Evolutionary conservation across 2,797 vertebrate species (phyloP).

Genomic region (Danio tinwini): DNA sequence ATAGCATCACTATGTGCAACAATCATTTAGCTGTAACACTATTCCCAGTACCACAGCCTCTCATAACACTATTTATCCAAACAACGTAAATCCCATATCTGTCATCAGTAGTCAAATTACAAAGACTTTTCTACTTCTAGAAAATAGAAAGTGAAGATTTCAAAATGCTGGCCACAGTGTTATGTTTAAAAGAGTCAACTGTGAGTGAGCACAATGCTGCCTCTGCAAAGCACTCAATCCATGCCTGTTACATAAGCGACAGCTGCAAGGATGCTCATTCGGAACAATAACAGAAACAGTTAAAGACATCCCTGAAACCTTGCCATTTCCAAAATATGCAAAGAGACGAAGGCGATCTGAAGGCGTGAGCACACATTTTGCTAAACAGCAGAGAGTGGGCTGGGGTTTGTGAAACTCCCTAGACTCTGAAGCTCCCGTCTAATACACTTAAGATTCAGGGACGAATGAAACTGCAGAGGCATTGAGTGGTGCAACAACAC

Average conservation of each 20-base stretch:
- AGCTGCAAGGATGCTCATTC: conserved; percentile 2
- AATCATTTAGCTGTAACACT: neutral
- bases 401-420: conserved; percentile 4
- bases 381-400: conserved; percentile 35
- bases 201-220: neutral
- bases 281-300: neutral
- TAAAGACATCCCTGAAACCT: conserved; percentile 11
- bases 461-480: conserved; percentile 44
- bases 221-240: conserved; percentile 4
- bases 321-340: neutral
- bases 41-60: neutral
- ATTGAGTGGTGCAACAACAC: conserved; percentile 49
- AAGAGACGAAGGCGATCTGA: conserved; percentile 14
- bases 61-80: neutral
- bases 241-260: conserved; percentile 25
- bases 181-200: too few relatives aligned
- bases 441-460: conserved; percentile 54
- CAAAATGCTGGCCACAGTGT: neutral
- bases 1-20: neutral
- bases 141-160: neutral
- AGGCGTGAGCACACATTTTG: conserved; percentile 21
- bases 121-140: neutral
- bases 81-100: neutral
- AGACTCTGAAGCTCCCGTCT: conserved; percentile 12
- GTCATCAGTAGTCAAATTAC: neutral